phyloP scores from a whole-genome alignment of 1,140 invertebrate genomes.

The honey bee (Apis mellifera) region Amel_HAv3.1 CM009932.2:15132501-15133000 shows the following conservation, averaged over 20 bases:
- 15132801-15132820: constrained; percentile 19
- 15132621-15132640: not conserved
- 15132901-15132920: not conserved
- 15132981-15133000: not conserved
- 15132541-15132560: not conserved
- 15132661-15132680: not conserved
- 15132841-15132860: not conserved
- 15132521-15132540: not conserved
- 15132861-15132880: not conserved
- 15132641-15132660: constrained; percentile 9
- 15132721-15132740: constrained; percentile 13
- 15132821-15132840: not conserved
- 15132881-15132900: not conserved
- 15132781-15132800: constrained; percentile 11
- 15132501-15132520: not conserved
- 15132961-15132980: not conserved
- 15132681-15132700: constrained; percentile 19
- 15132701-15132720: not conserved
- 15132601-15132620: constrained; percentile 11
- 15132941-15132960: too few species aligned
- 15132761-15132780: constrained; percentile 22
- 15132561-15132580: not conserved
- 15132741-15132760: not conserved
- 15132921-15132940: constrained; percentile 8
- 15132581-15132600: not conserved